These are phyloP conservation scores for Tipula confusa DNA, from an alignment of 2,888 invertebrate species.

Conservation along the genomic window DNA sequence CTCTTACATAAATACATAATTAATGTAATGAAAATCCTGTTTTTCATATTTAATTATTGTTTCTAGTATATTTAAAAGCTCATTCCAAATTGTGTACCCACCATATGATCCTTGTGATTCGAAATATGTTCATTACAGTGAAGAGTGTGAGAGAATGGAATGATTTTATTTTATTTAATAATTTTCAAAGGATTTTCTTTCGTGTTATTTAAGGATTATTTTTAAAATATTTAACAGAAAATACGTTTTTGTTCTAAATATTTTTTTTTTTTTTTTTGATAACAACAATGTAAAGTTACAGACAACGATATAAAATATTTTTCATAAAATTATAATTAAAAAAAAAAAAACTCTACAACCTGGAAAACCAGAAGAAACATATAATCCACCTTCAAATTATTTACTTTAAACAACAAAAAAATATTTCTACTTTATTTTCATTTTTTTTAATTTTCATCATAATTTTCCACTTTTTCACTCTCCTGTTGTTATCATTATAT, in stretches of 20 bases:
- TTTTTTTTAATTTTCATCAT: neutral
- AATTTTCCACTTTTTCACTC: slow-evolving; percentile 12
- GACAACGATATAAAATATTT: neutral
- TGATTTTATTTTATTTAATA: neutral
- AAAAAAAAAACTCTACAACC: slow-evolving; percentile 1
- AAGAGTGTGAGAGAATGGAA: neutral
- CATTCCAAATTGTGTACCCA: neutral
- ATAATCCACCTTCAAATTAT: slow-evolving; percentile 3
- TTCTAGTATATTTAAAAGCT: neutral
- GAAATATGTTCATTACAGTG: neutral
- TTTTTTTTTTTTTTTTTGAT: neutral
- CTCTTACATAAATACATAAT: neutral
- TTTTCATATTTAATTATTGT: slow-evolving; percentile 6
- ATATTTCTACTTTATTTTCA: neutral
- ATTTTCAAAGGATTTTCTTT: neutral
- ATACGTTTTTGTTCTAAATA: neutral
- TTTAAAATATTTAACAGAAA: neutral
- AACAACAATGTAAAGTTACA: neutral
- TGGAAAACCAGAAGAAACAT: neutral
- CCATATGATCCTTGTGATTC: neutral
- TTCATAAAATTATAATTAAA: neutral
- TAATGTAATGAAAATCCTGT: neutral
- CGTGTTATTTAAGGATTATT: neutral
- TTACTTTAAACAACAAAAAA: neutral
- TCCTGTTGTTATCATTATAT: neutral